These are phyloP conservation scores for Bimastos eiseni DNA, from an alignment of 2,888 invertebrate genomes.

Conservation along the genomic window DNA sequence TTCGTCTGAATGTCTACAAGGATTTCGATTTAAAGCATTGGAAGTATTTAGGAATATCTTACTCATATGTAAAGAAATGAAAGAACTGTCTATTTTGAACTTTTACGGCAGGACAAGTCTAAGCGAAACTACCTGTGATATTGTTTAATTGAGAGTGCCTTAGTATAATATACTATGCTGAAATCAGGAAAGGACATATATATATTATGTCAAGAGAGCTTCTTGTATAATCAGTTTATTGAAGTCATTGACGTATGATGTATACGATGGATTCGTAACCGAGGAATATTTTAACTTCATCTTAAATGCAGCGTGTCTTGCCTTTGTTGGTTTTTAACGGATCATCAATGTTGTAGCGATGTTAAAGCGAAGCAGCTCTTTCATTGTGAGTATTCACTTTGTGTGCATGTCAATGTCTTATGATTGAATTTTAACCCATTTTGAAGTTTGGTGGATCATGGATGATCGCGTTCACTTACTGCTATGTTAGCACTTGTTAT, in stretches of 20 bases:
- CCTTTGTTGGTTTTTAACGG: background rate
- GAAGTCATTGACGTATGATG: background rate
- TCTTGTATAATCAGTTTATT: background rate
- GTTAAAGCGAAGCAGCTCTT: background rate
- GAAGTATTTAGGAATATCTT: background rate
- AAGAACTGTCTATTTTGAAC: background rate
- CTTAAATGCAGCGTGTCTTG: background rate
- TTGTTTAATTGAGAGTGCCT: background rate
- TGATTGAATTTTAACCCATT: background rate
- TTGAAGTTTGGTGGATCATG: background rate
- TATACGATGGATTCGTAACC: background rate
- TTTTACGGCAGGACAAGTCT: constrained; percentile 4
- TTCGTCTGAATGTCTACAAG: background rate
- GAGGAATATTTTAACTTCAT: background rate
- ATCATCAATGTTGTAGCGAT: background rate
- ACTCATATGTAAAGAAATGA: background rate
- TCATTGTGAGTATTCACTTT: constrained; percentile 13
- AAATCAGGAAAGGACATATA: background rate
- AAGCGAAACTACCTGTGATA: background rate
- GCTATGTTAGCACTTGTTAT: background rate
- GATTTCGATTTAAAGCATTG: background rate
- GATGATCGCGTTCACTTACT: background rate
- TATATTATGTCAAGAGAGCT: background rate
- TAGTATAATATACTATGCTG: background rate
- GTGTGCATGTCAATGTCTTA: background rate